These are phyloP conservation scores for Mercenaria mercenaria DNA, from an alignment of 1,140 invertebrate species.

Conservation along the genomic window DNA sequence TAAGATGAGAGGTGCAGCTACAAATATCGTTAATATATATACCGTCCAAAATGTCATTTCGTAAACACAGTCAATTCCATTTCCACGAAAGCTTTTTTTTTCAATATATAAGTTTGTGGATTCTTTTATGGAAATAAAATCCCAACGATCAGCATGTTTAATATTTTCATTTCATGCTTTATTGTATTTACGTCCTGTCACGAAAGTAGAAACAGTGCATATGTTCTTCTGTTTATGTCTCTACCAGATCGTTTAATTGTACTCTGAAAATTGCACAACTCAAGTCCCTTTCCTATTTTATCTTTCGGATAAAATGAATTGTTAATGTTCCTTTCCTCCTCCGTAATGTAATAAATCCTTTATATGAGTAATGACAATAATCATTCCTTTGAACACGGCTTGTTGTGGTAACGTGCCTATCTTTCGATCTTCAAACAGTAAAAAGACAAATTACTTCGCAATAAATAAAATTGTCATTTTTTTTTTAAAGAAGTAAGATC, in stretches of 20 bases:
- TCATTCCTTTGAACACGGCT: not conserved
- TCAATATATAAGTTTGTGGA: not conserved
- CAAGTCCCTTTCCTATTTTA: no score
- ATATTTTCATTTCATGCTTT: no score
- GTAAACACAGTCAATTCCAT: not conserved
- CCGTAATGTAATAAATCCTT: not conserved
- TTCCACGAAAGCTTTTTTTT: not conserved
- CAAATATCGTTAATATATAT: not conserved
- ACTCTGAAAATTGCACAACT: no score
- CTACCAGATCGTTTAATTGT: no score
- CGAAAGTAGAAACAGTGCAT: no score
- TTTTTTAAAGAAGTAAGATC: not conserved
- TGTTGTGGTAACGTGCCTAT: not conserved
- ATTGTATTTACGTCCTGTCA: no score
- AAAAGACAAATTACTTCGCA: not conserved
- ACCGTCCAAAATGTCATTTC: slow-evolving; percentile 11
- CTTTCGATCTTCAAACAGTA: not conserved
- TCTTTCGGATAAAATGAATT: not conserved
- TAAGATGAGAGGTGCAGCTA: not conserved
- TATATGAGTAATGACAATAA: not conserved
- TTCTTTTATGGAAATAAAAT: not conserved
- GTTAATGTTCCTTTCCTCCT: not conserved
- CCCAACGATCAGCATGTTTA: not conserved
- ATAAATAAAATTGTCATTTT: not conserved
- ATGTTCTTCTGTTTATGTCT: no score